Base-by-base conservation (phyloP, 2,797 vertebrate genomes). In the Xenops minutus region DNA sequence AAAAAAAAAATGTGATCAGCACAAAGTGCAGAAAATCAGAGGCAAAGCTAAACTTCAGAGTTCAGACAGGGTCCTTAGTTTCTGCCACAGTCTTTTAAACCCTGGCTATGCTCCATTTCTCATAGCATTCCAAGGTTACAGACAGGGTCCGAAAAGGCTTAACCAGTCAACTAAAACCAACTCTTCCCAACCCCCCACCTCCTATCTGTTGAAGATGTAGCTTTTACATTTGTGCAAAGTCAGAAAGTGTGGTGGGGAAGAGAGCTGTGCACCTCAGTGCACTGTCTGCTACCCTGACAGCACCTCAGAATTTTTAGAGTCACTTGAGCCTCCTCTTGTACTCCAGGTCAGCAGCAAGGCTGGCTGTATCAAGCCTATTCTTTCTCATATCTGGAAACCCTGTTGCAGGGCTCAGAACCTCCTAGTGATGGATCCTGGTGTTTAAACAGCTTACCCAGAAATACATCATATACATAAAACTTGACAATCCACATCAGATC, bases 351-450 rank as follows among this genome's bases (percentile, higher is more conserved):
- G 11, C 30, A 4, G 2, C 19, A n/a, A 73, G 22, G n/a, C 30
- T 54, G 5, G 13, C 34, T 0, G 0, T 58, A 4, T 27, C 27
- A 56, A 54, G 6, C 8, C 20, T 64, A 6, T 30, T 62, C 30
- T 52, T 84, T 59, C 24, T 44, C 9, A 7, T 7, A 24, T 8
- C 24, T 24, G 32, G 22, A 43, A 90, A 7, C 11, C 12, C 20
- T 79, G 20, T 16, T 86, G 27, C 22, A 10, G 6, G 43, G 8
- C 17, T 88, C 37, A 55, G 18, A 27, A 44, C 5, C 19, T 39
- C 22, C n/a, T 39, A 41, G 44, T 30, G 14, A 12, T 9, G 10
- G 12, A 44, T 54, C 2, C 18, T 54, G 24, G 9, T 4, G 10
- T 66, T 79, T 27, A 79, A 94, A 67, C 14, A 41, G 2, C 3